These are phyloP conservation scores for Paradoxurus hermaphroditus DNA, from an alignment of 2,113 vertebrate species.

Conservation along the genomic window DNA sequence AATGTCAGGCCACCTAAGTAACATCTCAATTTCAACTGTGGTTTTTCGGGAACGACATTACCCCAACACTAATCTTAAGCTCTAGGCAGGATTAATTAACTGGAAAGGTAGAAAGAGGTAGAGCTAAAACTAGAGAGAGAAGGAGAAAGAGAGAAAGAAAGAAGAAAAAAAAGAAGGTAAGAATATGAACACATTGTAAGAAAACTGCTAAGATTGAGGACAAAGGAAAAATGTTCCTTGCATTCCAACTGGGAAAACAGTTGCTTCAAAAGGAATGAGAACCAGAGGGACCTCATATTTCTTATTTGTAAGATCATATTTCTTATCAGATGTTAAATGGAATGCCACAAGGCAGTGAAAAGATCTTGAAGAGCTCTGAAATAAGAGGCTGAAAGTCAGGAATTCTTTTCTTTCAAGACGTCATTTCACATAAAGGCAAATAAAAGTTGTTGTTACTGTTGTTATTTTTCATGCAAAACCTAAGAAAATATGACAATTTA, in stretches of 20 bases:
- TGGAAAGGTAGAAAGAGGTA: not conserved
- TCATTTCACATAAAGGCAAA: not conserved
- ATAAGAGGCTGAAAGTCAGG: not conserved
- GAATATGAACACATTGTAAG: not conserved
- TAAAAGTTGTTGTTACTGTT: not conserved
- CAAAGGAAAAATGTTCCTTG: not conserved
- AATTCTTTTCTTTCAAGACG: not conserved
- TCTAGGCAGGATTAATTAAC: not conserved
- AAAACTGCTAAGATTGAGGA: not conserved
- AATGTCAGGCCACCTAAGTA: not conserved
- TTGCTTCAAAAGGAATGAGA: not conserved
- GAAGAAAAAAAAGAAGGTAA: not conserved
- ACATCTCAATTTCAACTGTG: not conserved
- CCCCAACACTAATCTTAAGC: not conserved
- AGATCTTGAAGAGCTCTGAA: not conserved
- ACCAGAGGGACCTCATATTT: not conserved
- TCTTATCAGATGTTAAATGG: not conserved
- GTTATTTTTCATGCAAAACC: not conserved
- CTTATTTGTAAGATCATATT: not conserved
- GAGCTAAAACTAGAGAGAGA: not conserved
- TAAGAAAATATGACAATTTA: not conserved
- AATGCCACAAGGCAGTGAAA: not conserved
- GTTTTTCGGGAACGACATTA: not conserved
- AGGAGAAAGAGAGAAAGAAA: no score
- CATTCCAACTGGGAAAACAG: not conserved